A percentile compares a stretch with the other conserved stretches of the same genome.
Conservation (phyloP, 2,888 invertebrate species). For the Drosophila sordidula region DNA sequence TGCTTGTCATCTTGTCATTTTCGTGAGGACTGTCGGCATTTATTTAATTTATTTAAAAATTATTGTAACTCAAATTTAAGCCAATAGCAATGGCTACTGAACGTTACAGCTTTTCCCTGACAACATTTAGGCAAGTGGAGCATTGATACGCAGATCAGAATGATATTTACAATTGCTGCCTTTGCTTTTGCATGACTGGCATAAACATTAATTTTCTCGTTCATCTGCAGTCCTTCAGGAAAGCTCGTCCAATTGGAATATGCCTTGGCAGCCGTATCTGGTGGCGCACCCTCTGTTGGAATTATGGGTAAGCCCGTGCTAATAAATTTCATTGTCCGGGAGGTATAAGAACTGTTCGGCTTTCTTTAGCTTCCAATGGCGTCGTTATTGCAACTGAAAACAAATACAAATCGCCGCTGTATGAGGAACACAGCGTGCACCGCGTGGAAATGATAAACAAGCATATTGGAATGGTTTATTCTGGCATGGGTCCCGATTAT, state of each 20-base stretch:
- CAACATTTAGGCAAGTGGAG: constrained; percentile 87
- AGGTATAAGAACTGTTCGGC: not conserved
- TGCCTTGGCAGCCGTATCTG: constrained; percentile 99
- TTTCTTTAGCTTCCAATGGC: constrained; percentile 94
- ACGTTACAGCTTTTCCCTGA: constrained; percentile 98
- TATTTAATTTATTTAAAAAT: constrained; percentile 50
- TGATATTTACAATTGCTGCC: too few species aligned
- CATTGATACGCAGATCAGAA: not conserved
- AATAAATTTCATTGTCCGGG: not conserved
- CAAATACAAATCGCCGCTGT: constrained; percentile 97
- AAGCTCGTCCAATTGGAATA: constrained; percentile 99
- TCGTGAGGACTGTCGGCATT: constrained; percentile 53
- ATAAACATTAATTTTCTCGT: constrained; percentile 41
- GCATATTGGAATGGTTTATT: constrained; percentile 99
- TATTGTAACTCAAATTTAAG: constrained; percentile 36
- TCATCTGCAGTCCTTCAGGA: constrained; percentile 95
- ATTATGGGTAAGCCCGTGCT: constrained; percentile 91
- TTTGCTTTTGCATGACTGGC: constrained; percentile 82
- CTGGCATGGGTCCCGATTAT: constrained; percentile 97
- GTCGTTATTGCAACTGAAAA: constrained; percentile 99
- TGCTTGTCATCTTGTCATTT: constrained; percentile 82
- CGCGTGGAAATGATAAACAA: constrained; percentile 98
- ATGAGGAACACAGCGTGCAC: constrained; percentile 98
- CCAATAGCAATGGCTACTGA: constrained; percentile 92
- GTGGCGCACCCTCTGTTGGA: constrained; percentile 99